Conservation (phyloP, 1,140 invertebrate species). For the Drosophila rhopaloa region DNA sequence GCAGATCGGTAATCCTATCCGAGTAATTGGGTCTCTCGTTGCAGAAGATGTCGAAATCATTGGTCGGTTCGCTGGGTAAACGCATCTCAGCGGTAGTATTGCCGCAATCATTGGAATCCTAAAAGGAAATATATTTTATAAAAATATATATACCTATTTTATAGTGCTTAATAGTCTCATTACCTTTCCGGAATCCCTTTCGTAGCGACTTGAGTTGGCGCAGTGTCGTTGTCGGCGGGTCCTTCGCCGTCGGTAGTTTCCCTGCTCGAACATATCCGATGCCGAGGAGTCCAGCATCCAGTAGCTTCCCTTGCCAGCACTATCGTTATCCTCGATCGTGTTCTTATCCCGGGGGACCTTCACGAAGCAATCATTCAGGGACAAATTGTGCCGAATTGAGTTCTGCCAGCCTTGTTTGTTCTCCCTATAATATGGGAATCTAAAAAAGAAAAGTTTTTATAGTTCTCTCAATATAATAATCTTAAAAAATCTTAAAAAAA, state of each 20-base stretch:
- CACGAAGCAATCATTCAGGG: constrained; percentile 96
- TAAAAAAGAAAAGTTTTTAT: constrained; percentile 27
- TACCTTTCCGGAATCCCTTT: constrained; percentile 50
- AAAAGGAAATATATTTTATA: not conserved
- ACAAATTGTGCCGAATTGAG: constrained; percentile 94
- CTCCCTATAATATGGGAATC: constrained; percentile 91
- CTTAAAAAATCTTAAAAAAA: too few relatives aligned
- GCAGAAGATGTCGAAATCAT: constrained; percentile 73
- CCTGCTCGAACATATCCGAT: constrained; percentile 96
- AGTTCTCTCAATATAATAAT: not conserved
- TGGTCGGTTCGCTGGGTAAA: constrained; percentile 41
- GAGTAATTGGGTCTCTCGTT: constrained; percentile 73
- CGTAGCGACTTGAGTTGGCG: constrained; percentile 47
- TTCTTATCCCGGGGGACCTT: constrained; percentile 93
- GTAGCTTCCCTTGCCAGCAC: constrained; percentile 91
- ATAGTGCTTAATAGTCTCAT: not conserved
- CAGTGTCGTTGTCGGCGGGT: constrained; percentile 85
- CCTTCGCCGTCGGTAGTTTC: constrained; percentile 90
- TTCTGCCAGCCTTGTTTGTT: constrained; percentile 95
- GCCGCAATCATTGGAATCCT: constrained; percentile 56
- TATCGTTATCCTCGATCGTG: constrained; percentile 87
- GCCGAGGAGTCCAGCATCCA: constrained; percentile 95
- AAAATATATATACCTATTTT: not conserved
- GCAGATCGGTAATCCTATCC: constrained; percentile 80
- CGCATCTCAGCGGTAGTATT: constrained; percentile 33